These are phyloP conservation scores for Xestia xanthographa DNA, from an alignment of 2,888 invertebrate species.

Conservation along the genomic window DNA sequence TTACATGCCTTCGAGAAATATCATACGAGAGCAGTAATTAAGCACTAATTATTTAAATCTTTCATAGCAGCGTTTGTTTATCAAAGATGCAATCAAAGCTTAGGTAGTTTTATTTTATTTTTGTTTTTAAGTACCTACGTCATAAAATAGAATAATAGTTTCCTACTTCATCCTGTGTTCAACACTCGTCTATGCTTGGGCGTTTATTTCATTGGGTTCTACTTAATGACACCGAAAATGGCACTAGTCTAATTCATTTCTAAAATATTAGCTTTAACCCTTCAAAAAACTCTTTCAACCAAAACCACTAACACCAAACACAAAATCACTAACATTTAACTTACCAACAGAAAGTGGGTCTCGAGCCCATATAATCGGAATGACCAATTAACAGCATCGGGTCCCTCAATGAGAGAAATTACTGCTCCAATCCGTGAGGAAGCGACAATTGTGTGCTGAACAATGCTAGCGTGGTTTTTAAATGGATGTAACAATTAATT, in stretches of 20 bases:
- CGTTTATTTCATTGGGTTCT: neutral
- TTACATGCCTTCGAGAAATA: neutral
- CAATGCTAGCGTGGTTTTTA: conserved; percentile 89
- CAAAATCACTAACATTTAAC: conserved; percentile 40
- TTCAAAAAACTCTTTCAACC: neutral
- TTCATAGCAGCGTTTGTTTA: neutral
- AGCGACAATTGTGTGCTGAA: conserved; percentile 85
- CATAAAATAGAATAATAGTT: neutral
- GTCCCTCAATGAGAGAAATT: conserved; percentile 81
- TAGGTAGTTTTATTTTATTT: neutral
- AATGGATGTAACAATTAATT: conserved; percentile 91
- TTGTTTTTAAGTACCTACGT: neutral
- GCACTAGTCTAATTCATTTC: neutral
- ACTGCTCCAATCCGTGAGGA: conserved; percentile 85
- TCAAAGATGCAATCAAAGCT: neutral
- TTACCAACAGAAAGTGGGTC: conserved; percentile 43
- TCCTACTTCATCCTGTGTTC: neutral
- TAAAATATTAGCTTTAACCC: neutral
- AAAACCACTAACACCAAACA: neutral
- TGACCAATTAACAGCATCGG: conserved; percentile 81
- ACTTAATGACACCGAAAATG: neutral
- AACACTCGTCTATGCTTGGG: neutral
- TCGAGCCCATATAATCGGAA: conserved; percentile 76
- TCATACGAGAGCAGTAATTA: neutral
- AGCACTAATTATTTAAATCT: too few species aligned